Evolutionary conservation across 2,797 vertebrate species (phyloP), one percentile per base, ranked within the genome.

Genomic region (Coluber constrictor): DNA sequence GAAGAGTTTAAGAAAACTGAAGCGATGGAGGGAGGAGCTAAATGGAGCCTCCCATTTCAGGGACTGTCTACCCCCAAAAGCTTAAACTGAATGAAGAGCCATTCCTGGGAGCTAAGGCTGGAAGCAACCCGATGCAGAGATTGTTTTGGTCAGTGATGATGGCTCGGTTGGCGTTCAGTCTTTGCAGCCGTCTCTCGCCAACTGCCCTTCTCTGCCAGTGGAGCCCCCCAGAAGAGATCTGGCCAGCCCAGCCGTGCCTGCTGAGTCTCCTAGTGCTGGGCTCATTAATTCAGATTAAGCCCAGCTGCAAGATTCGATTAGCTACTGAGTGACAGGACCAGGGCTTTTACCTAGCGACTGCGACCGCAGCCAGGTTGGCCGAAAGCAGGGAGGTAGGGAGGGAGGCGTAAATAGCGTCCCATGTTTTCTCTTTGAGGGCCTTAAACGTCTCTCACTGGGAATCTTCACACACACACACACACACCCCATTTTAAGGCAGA

Each of bases 101-200:
- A 9, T 37, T 32, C 66, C 29, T 32, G 66, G 66, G n/a, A 74
- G 2, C 66, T 37, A 59, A 59, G 8, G n/a, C 8, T 74, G n/a
- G n/a, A 74, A 8, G n/a, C n/a, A 32, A 70, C 57, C 18, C 5
- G 4, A 59, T 20, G 57, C 55, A 16, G 56, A 57, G 56, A 15
- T 16, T 1, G 56, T 57, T 66, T 66, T n/a, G 29, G 12, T 66
- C 63, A 15, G 63, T 15, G 27, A 70, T 15, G 63, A 13, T n/a
- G 5, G n/a, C 5, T 70, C n/a, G 0, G 12, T 29, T 5, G 63
- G 29, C 29, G 1, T 15, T 13, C 1, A 4, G 6, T 37, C 32
- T 20, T 37, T 7, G 0, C 32, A 37, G 32, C n/a, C 7, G 70
- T 2, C 16, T 8, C n/a, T 70, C 5, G 2, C 66, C 7, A 9